A percentile compares a stretch with the other conserved stretches of the same genome.
Evolutionary conservation across 2,888 invertebrate genomes (phyloP).

Genomic region (Xestia xanthographa): DNA sequence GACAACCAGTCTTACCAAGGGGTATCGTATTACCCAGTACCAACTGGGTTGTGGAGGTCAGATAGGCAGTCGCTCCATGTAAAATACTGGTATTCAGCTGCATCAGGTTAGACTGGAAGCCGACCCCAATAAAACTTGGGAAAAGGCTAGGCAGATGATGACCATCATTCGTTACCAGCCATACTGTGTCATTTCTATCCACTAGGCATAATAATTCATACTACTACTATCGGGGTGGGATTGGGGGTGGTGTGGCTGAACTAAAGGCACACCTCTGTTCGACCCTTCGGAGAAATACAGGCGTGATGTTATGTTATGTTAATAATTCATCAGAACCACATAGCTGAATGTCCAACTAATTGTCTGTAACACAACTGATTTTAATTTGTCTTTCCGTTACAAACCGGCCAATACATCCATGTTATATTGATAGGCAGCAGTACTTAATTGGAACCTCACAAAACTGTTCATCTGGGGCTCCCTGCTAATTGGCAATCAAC

Average conservation of each 20-base stretch:
- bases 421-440: slow-evolving; percentile 28
- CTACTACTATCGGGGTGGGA: too few relatives aligned
- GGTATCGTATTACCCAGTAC: too few relatives aligned
- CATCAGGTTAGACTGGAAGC: too few relatives aligned
- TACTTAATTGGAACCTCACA: slow-evolving; percentile 70
- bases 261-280: not conserved
- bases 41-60: too few relatives aligned
- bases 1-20: too few relatives aligned
- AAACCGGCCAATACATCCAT: slow-evolving; percentile 11
- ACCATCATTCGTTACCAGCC: not conserved
- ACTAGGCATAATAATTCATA: not conserved
- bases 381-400: slow-evolving; percentile 26
- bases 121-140: too few relatives aligned
- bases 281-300: not conserved
- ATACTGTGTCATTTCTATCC: not conserved
- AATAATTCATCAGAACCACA: not conserved
- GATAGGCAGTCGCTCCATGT: too few relatives aligned
- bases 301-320: not conserved
- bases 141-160: too few relatives aligned
- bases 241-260: not conserved
- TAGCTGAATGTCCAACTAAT: not conserved
- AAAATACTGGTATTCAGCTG: too few relatives aligned
- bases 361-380: not conserved
- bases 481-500: slow-evolving; percentile 79
- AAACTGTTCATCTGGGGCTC: slow-evolving; percentile 69